These are phyloP conservation scores for Calliphora vomitoria DNA, from an alignment of 2,888 invertebrate species.

Conservation along the genomic window DNA sequence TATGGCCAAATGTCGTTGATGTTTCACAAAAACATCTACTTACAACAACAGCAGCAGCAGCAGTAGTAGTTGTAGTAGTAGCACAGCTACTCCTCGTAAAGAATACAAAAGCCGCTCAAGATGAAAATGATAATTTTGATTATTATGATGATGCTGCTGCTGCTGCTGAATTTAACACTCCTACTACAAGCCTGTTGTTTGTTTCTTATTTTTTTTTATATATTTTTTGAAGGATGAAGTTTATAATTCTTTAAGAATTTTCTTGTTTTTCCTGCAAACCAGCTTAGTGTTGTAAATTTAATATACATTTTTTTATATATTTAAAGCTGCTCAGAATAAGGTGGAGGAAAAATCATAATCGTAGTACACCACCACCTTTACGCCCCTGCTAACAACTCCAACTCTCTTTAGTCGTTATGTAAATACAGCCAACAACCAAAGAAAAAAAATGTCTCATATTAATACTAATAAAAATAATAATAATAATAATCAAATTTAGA, in stretches of 20 bases:
- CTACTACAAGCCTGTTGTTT: not conserved
- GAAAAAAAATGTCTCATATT: constrained; percentile 33
- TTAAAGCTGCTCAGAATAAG: not conserved
- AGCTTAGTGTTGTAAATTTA: constrained; percentile 32
- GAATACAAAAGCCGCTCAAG: not conserved
- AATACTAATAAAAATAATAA: constrained; percentile 34
- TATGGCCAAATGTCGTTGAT: constrained; percentile 58
- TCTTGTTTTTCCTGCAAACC: not conserved
- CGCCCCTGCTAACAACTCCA: not conserved
- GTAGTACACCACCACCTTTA: not conserved
- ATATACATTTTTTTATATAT: constrained; percentile 56
- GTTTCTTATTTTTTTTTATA: not conserved
- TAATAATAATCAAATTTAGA: constrained; percentile 24
- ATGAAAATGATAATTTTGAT: constrained; percentile 63
- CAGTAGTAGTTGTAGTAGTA: not conserved
- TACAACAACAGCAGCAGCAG: not conserved
- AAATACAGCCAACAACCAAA: not conserved
- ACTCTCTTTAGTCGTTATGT: not conserved
- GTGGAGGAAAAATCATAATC: not conserved
- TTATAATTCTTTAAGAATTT: constrained; percentile 29
- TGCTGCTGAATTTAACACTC: constrained; percentile 11
- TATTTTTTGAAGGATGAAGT: not conserved
- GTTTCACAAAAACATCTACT: not conserved
- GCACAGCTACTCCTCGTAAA: not conserved
- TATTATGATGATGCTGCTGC: constrained; percentile 52